Conservation (phyloP, 2,888 invertebrate species). For the Xanthorhoe designata region DNA sequence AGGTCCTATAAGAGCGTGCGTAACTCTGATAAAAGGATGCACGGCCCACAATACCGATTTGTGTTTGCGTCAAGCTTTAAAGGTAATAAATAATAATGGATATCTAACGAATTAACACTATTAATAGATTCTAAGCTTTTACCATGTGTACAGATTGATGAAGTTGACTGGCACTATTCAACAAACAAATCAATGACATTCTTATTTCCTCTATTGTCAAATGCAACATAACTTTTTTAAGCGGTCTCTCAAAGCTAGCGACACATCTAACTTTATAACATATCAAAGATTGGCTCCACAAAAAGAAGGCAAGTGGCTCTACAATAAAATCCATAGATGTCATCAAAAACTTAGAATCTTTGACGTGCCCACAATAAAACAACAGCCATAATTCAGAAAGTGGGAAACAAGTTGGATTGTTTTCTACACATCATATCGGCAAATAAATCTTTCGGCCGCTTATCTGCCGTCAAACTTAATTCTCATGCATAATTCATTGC, state of each 20-base stretch:
- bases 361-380: slow-evolving; percentile 80
- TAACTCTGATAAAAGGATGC: slow-evolving; percentile 81
- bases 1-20: slow-evolving; percentile 81
- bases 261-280: too few relatives aligned
- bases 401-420: slow-evolving; percentile 81
- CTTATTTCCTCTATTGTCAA: too few relatives aligned
- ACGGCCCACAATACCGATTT: slow-evolving; percentile 67
- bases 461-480: slow-evolving; percentile 84
- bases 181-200: too few relatives aligned
- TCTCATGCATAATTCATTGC: slow-evolving; percentile 84
- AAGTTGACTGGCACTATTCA: slow-evolving; percentile 1
- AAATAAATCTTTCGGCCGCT: slow-evolving; percentile 83
- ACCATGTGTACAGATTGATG: slow-evolving; percentile 12
- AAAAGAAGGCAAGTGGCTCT: slow-evolving; percentile 4
- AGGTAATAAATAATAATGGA: slow-evolving; percentile 51
- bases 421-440: slow-evolving; percentile 83
- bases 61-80: slow-evolving; percentile 60
- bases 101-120: slow-evolving; percentile 30
- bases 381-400: slow-evolving; percentile 80
- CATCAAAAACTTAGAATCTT: slow-evolving; percentile 61
- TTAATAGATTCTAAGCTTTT: background rate
- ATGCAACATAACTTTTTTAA: too few relatives aligned
- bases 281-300: too few relatives aligned
- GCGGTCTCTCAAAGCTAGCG: too few relatives aligned
- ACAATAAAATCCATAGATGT: slow-evolving; percentile 44